These are phyloP conservation scores for Andrena cerasifolii DNA, from an alignment of 1,140 invertebrate genomes.

Conservation along the genomic window DNA sequence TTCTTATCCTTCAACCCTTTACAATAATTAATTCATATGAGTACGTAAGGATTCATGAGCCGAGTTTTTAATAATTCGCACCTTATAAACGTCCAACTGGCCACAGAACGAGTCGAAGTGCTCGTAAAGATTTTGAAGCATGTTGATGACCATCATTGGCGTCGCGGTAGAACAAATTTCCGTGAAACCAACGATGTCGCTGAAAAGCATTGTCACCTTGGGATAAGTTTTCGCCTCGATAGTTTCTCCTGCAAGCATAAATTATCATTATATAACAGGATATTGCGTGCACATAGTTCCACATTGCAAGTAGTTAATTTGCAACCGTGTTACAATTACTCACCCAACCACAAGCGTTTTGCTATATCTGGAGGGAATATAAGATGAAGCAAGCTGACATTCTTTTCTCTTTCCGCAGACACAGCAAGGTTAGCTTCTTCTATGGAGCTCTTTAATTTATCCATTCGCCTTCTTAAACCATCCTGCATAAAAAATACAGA, in stretches of 20 bases:
- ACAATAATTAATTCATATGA: too few relatives aligned
- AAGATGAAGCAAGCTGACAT: conserved; percentile 95
- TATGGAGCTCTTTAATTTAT: conserved; percentile 96
- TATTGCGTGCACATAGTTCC: too few relatives aligned
- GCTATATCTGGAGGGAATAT: conserved; percentile 98
- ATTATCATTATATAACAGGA: not conserved
- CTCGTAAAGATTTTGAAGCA: conserved; percentile 96
- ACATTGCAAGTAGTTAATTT: not conserved
- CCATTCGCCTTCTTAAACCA: conserved; percentile 96
- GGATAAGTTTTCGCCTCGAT: conserved; percentile 96
- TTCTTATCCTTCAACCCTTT: not conserved
- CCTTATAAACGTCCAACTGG: conserved; percentile 96
- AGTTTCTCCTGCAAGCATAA: conserved; percentile 86
- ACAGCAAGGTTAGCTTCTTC: conserved; percentile 96
- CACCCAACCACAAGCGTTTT: conserved; percentile 94
- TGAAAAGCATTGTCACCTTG: conserved; percentile 96
- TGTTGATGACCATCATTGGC: conserved; percentile 96
- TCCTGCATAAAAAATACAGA: conserved; percentile 84
- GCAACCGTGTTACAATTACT: conserved; percentile 65
- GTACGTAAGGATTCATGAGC: too few relatives aligned
- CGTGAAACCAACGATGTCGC: conserved; percentile 98
- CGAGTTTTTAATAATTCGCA: conserved; percentile 70
- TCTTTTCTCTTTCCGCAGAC: conserved; percentile 96
- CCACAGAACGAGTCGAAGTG: conserved; percentile 96
- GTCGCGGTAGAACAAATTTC: conserved; percentile 95